A percentile compares a stretch with the other conserved stretches of the same genome.
Conservation (phyloP, 2,888 invertebrate genomes). For the Adelphocoris suturalis region DNA sequence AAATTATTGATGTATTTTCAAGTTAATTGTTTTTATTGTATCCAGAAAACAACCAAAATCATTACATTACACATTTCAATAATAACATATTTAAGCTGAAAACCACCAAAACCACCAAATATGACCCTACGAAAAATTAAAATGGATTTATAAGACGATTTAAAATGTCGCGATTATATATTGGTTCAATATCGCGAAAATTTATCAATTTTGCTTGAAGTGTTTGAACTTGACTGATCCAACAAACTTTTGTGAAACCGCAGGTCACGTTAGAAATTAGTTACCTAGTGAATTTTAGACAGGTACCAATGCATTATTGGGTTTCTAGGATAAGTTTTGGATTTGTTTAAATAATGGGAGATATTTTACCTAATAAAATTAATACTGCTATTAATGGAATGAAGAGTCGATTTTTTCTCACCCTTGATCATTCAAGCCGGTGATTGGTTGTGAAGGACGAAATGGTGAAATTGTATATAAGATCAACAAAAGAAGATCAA, state of each 20-base stretch:
- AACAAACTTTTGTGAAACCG: neutral
- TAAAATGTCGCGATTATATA: neutral
- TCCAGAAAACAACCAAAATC: neutral
- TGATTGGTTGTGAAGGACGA: neutral
- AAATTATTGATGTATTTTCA: slow-evolving; percentile 52
- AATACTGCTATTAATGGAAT: neutral
- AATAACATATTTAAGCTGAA: no score
- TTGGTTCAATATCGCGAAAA: neutral
- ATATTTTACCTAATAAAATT: neutral
- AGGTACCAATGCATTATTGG: neutral
- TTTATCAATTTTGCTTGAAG: neutral
- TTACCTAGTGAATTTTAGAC: neutral
- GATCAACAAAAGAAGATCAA: no score
- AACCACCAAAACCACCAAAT: no score
- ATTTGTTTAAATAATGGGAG: neutral
- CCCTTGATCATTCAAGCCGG: slow-evolving; percentile 15
- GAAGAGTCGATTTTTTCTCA: slow-evolving; percentile 6
- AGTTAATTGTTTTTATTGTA: neutral
- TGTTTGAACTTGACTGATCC: slow-evolving; percentile 9
- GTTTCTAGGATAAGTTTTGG: neutral
- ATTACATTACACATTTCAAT: neutral
- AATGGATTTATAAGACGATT: neutral
- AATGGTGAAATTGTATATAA: neutral
- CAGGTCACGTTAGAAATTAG: slow-evolving; percentile 17
- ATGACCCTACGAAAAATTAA: neutral